Percentiles rank a stretch among this genome's conserved stretches.
phyloP scores from a whole-genome alignment of 2,797 vertebrate genomes.

The Melanotaenia trifasciata region DNA sequence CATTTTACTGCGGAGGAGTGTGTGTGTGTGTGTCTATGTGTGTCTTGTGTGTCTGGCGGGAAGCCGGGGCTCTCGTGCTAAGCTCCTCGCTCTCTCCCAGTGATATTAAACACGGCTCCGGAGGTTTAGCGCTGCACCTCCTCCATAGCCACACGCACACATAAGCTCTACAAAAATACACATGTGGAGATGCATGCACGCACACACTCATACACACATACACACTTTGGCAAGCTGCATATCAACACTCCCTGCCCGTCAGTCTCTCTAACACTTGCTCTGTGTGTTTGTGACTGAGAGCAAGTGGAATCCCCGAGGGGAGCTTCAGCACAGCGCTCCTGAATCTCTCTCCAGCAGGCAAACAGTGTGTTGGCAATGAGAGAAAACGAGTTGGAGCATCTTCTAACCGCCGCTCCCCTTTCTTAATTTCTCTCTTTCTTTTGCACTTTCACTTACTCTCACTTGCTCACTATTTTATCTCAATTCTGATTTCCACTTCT shows the following conservation, averaged over 20 bases:
- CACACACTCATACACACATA: slow-evolving; percentile 24
- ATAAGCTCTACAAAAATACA: slow-evolving; percentile 3
- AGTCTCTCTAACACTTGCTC: slow-evolving; percentile 66
- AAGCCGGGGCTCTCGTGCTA: slow-evolving; percentile 77
- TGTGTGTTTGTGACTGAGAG: not conserved
- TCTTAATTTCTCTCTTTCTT: slow-evolving; percentile 15
- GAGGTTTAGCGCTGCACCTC: slow-evolving; percentile 78
- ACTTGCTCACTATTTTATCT: slow-evolving; percentile 55
- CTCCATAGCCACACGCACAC: slow-evolving; percentile 60
- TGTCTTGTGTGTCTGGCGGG: slow-evolving; percentile 65
- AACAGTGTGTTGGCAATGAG: slow-evolving; percentile 70
- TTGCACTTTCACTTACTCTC: slow-evolving; percentile 47
- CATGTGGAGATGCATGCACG: slow-evolving; percentile 2
- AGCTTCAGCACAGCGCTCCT: slow-evolving; percentile 68
- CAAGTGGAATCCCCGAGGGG: slow-evolving; percentile 75
- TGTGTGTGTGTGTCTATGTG: slow-evolving; percentile 42
- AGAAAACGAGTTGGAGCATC: slow-evolving; percentile 68
- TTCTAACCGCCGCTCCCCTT: not conserved
- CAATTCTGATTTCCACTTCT: slow-evolving; percentile 18
- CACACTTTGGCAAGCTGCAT: slow-evolving; percentile 55
- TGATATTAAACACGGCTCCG: slow-evolving; percentile 84
- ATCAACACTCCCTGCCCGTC: slow-evolving; percentile 68
- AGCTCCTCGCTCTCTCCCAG: slow-evolving; percentile 80
- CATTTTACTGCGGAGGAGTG: slow-evolving; percentile 78
- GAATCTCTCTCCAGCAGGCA: slow-evolving; percentile 78